Evolutionary conservation across 1,140 invertebrate species (phyloP), one percentile per base, ranked within the genome.

Genomic region (Eciton burchellii): DNA sequence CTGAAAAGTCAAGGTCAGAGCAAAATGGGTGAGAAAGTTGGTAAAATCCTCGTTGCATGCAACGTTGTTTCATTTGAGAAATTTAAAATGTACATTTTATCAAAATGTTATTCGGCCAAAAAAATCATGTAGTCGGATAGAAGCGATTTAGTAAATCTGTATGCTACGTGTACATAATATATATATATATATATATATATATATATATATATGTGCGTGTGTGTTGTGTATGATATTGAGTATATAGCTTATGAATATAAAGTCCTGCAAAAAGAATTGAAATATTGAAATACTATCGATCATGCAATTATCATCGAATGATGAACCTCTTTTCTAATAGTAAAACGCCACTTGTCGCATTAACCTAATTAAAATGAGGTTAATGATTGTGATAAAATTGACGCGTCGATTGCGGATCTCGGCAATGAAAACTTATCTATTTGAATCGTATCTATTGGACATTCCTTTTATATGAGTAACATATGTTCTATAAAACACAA

Each of bases 1-100:
- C 57, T 45, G 52, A 83, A 86, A 86, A 86, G 72, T 86, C 81
- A 83, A n/a, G 68, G 62, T 59, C 81, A 73, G 45, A 54, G 14
- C 21, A 41, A n/a, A 49, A 19, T 29, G 41, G 24, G 43, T 24
- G 19, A 35, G 14, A 26, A 8, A 21, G 19, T 52, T 29, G 41
- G 41, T 45, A 59, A 12, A 72, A 49, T 60, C 35, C 24, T 73
- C 14, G 1, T 49, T 9, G 43, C 56, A 43, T 73, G 68, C 43
- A 60, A 60, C 45, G 29, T 21, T n/a, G 21, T 71, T 56, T 29
- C 9, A n/a, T 71, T 19, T 16, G 9, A 6, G 35, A 29, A 71
- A 45, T 41, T 81, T 47, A 56, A 41, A 79, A 65, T 9, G 1
- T 19, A 65, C 14, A 68, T 79, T 47, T 54, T 66, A 54, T 79